Base-by-base conservation (phyloP, 2,888 invertebrate species). In the Mesochorus sp. region DNA sequence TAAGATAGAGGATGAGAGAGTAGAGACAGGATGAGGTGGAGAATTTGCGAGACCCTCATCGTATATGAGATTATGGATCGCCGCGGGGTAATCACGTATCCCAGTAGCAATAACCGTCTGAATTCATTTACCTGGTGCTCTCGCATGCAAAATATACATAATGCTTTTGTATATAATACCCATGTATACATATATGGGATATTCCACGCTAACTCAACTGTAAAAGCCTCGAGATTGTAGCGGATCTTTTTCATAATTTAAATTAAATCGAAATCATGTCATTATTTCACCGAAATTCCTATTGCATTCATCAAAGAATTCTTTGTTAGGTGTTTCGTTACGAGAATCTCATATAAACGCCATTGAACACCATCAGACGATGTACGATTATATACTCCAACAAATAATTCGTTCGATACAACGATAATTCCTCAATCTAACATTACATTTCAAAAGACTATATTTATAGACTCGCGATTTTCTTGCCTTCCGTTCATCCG, bases 21-120 rank as follows among this genome's bases (percentile, higher is more conserved):
- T 73, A 57, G 70, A 76, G 67, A 77, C 68, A 42, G 26, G 47
- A 79, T 70, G 74, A 75, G 70, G 72, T 64, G 72, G 75, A 77
- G 34, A 71, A 68, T 74, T 77, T 68, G 61, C 72, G 74, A 64
- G 59, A 57, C 62, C 71, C 57, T 67, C 78, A 76, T n/a, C n/a
- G n/a, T n/a, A n/a, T 34, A 81, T 78, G 79, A 79, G 82, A 84
- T 85, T 84, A 84, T 79, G 68, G 8, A 34, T 70, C 17, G 57
- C 84, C 82, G 79, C 72, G 61, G 81, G 82, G 80, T 83, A 80
- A 83, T 84, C 82, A 79, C 80, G 72, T 81, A 77, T 85, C 83
- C 80, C 85, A 80, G 84, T 83, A 82, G 85, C 83, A 81, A 77
- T 82, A 81, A 82, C 73, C 76, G 74, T 80, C 81, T 81, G 84